Percentiles rank a stretch among this genome's conserved stretches.
phyloP scores from a whole-genome alignment of 2,888 invertebrate genomes.

The Trimorus sp. region DNA sequence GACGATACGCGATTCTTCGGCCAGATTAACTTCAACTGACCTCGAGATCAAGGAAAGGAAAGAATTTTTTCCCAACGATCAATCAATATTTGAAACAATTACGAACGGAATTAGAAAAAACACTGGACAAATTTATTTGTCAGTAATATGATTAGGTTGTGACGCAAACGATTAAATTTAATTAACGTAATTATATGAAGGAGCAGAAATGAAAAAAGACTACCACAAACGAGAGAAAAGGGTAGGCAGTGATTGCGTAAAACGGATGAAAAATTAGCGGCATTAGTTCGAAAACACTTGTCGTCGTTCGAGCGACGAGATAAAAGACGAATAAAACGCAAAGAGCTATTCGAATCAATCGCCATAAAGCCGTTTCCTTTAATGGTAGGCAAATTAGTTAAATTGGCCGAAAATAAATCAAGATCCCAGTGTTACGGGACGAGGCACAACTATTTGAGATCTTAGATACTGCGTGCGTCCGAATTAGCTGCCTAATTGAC shows the following conservation, averaged over 20 bases:
- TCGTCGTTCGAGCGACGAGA: not conserved
- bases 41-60: no score
- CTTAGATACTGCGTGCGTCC: constrained; percentile 65
- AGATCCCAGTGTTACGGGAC: constrained; percentile 45
- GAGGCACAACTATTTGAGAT: constrained; percentile 71
- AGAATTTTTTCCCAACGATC: no score
- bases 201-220: no score
- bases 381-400: constrained; percentile 51
- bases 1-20: constrained; percentile 1
- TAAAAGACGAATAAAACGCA: constrained; percentile 1
- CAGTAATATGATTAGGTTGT: no score
- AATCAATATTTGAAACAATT: no score
- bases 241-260: no score
- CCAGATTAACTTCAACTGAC: not conserved
- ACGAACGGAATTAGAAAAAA: no score
- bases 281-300: constrained; percentile 1
- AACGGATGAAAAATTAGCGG: not conserved
- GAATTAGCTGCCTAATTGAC: constrained; percentile 74
- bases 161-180: no score
- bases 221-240: no score
- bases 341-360: constrained; percentile 20
- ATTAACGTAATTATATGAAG: no score
- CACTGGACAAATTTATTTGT: no score
- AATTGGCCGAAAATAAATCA: constrained; percentile 58
- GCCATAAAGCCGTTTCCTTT: constrained; percentile 27